phyloP scores from a whole-genome alignment of 2,113 vertebrate genomes.

The Forbesichthys papilliferus region DNA sequence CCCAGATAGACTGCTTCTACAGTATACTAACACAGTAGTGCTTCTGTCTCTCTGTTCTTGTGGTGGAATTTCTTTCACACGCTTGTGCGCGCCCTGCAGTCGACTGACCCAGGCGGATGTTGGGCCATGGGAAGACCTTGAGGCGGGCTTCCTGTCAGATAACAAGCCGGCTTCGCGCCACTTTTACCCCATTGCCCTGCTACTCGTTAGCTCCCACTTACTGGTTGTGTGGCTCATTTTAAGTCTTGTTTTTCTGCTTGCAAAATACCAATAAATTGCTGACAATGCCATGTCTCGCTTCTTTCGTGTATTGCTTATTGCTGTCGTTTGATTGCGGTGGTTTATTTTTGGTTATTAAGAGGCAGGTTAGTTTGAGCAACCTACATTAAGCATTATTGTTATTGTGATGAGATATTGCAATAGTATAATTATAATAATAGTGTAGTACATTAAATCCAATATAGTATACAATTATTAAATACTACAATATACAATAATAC shows the following conservation, averaged over 20 bases:
- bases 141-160: constrained; percentile 90
- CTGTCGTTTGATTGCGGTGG: constrained; percentile 1
- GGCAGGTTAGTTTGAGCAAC: no score
- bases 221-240: constrained; percentile 99
- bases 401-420: no score
- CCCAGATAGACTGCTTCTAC: constrained; percentile 24
- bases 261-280: constrained; percentile 98
- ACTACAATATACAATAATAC: no score
- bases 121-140: constrained; percentile 94
- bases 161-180: constrained; percentile 98
- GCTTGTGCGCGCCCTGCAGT: constrained; percentile 82
- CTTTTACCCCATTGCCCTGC: constrained; percentile 99
- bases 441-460: no score
- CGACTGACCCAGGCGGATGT: constrained; percentile 89
- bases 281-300: constrained; percentile 57
- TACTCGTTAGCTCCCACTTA: constrained; percentile 99
- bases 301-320: constrained; percentile 40
- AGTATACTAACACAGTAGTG: constrained; percentile 49
- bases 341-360: not conserved
- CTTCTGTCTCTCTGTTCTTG: constrained; percentile 61
- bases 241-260: constrained; percentile 99
- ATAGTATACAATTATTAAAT: no score
- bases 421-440: no score
- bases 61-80: constrained; percentile 44
- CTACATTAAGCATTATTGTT: not conserved